Evolutionary conservation across 2,797 vertebrate genomes (phyloP).

Genomic region (Telmatherina bonti): DNA sequence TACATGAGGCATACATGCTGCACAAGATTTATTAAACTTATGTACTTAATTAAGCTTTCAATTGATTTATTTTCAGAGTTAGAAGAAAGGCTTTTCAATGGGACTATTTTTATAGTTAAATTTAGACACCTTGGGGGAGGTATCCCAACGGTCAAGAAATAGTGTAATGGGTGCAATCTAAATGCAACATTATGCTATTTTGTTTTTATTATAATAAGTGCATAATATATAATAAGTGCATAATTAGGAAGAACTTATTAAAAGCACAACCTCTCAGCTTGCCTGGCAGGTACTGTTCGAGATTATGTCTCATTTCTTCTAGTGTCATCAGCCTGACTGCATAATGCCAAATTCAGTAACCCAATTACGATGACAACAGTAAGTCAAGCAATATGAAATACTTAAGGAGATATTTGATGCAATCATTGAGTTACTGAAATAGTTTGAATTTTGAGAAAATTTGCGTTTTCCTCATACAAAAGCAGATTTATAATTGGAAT

Average conservation of each 20-base stretch:
- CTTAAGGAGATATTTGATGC: not conserved
- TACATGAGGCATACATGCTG: constrained; percentile 8
- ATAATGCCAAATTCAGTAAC: not conserved
- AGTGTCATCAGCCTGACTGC: not conserved
- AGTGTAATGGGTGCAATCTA: not conserved
- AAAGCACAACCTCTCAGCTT: too few relatives aligned
- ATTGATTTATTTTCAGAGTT: constrained; percentile 4
- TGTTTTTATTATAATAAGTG: too few relatives aligned
- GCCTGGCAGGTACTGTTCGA: too few relatives aligned
- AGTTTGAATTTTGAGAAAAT: not conserved
- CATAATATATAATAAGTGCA: not conserved
- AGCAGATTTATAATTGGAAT: not conserved
- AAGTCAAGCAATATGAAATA: not conserved
- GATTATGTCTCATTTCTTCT: not conserved
- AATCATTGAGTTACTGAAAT: not conserved
- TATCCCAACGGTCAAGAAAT: not conserved
- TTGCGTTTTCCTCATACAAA: not conserved
- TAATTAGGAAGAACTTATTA: not conserved
- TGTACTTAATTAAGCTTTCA: constrained; percentile 9
- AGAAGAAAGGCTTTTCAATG: constrained; percentile 5
- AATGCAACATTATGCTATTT: not conserved
- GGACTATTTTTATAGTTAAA: not conserved
- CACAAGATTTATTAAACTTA: constrained; percentile 10
- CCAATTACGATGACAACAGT: constrained; percentile 1
- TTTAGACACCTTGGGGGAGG: not conserved